Base-by-base conservation (phyloP, 2,888 invertebrate genomes). In the Pterostichus niger region DNA sequence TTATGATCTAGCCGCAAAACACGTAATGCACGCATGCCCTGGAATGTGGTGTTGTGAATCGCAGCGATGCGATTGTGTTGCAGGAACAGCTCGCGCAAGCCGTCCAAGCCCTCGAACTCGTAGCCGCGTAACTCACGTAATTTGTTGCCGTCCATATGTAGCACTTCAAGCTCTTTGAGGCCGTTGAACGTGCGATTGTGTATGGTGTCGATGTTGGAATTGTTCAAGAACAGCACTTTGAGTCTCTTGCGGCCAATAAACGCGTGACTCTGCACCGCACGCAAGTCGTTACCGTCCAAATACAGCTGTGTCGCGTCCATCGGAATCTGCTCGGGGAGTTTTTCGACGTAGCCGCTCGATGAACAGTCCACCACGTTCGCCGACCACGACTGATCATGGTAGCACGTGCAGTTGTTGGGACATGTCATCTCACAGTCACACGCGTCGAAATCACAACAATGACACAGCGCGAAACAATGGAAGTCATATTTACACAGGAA, bases 361-460 rank as follows among this genome's bases (percentile, higher is more conserved):
- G 95, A 94, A 88, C 96, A 96, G 89, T 96, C 96, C 76, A 96
- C 96, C 71, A 96, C 95, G 90, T 96, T 96, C 17, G 96, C 95
- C 61, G 94, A 93, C 95, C 96, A 97, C 31, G 95, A 94, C 88
- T 96, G 95, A 89, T 97, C 97, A 88, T 96, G 96, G 90, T 96
- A 97, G 90, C 97, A 97, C 81, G 95, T 95, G 90, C 97, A 97
- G 88, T 96, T 96, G 82, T 92, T 92, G 31, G 97, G 97, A 88
- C 97, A 97, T 76, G 95, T 96, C 95, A 96, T 96, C 92, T 97
- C 96, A 91, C 97, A 97, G 90, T 97, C 97, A 89, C 97, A 97
- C 46, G 96, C 96, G 87, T 96, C 96, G 88, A 96, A 97, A 89
- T 97, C 96, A 89, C 97, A 97, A 88, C 97, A 97, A 88, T 96